Percentiles rank a stretch among this genome's conserved stretches.
Evolutionary conservation across 2,888 invertebrate genomes (phyloP).

Genomic region (Digitonthophagus gazella): DNA sequence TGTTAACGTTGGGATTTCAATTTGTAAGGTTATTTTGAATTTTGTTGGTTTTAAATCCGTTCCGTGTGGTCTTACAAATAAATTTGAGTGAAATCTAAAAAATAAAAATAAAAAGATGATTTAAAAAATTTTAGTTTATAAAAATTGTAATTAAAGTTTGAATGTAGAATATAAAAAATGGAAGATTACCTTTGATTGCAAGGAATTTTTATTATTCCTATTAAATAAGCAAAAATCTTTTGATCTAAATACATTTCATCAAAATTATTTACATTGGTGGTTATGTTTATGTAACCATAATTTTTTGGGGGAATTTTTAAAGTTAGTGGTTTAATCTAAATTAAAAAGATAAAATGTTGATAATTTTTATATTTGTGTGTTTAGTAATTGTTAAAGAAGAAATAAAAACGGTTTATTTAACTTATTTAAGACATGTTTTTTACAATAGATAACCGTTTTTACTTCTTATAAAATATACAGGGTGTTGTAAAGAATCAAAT

Average conservation of each 20-base stretch:
- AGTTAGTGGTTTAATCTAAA: constrained; percentile 20
- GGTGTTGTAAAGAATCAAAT: too few species aligned
- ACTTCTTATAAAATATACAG: too few species aligned
- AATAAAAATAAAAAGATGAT: neutral
- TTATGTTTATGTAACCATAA: constrained; percentile 25
- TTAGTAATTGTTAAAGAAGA: neutral
- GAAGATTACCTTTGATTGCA: constrained; percentile 15
- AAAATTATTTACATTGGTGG: constrained; percentile 12
- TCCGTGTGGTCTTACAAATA: constrained; percentile 35
- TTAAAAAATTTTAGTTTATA: neutral
- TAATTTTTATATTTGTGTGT: neutral
- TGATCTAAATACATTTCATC: constrained; percentile 14
- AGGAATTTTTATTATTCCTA: constrained; percentile 20
- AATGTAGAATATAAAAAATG: too few species aligned
- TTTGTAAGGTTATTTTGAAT: constrained; percentile 30
- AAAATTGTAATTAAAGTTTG: neutral
- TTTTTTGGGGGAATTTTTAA: constrained; percentile 34
- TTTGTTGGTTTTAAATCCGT: constrained; percentile 32
- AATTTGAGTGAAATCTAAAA: constrained; percentile 35
- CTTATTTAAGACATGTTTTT: too few species aligned
- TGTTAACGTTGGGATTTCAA: constrained; percentile 33
- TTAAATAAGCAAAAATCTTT: constrained; percentile 18
- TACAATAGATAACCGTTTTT: too few species aligned
- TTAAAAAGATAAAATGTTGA: too few species aligned
- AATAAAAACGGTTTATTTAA: neutral